phyloP scores from a whole-genome alignment of 1,140 invertebrate genomes.

The Neodiprion pinetum region DNA sequence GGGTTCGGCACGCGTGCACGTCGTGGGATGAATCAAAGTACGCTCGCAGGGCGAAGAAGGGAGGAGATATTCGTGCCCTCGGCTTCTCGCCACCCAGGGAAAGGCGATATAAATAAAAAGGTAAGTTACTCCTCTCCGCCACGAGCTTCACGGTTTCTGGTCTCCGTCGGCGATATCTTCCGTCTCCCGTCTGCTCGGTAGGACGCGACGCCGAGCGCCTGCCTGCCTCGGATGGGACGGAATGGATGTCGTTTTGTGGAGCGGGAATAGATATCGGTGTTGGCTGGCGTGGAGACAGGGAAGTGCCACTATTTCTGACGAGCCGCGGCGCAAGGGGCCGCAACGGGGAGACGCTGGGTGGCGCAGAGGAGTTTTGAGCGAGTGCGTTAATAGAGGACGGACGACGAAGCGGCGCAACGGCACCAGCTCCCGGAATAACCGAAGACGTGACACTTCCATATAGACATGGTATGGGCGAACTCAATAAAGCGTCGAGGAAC shows the following conservation, averaged over 20 bases:
- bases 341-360: slow-evolving; percentile 15
- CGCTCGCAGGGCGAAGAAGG: too few species aligned
- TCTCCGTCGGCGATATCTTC: too few species aligned
- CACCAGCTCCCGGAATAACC: slow-evolving; percentile 55
- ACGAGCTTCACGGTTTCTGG: too few species aligned
- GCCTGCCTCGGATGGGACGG: slow-evolving; percentile 26
- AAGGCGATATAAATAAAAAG: too few species aligned
- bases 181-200: too few species aligned
- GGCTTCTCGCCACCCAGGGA: too few species aligned
- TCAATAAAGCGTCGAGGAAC: neutral
- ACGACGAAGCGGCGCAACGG: slow-evolving; percentile 30
- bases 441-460: slow-evolving; percentile 62
- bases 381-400: slow-evolving; percentile 52
- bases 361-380: slow-evolving; percentile 25
- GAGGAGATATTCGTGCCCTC: too few species aligned
- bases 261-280: slow-evolving; percentile 63
- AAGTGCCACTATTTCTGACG: slow-evolving; percentile 64
- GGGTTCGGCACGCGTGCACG: neutral
- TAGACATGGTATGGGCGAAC: slow-evolving; percentile 40
- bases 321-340: slow-evolving; percentile 27
- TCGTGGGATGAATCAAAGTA: too few species aligned
- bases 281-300: slow-evolving; percentile 56
- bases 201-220: too few species aligned
- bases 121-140: too few species aligned
- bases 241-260: slow-evolving; percentile 58